These are phyloP conservation scores for Machimus rusticus DNA, from an alignment of 2,888 invertebrate genomes.

Conservation along the genomic window DNA sequence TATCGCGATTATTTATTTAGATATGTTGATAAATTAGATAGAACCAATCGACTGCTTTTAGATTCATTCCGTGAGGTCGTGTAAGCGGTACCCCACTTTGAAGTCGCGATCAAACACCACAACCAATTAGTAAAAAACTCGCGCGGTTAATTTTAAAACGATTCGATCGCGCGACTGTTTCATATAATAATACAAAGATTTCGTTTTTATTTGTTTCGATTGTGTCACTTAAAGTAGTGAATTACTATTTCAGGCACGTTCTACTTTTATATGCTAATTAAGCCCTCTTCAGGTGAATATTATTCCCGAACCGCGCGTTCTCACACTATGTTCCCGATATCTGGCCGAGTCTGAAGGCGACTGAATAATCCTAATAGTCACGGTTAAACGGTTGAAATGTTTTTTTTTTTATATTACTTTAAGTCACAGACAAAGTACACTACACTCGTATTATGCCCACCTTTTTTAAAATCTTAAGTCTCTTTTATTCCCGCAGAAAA, in stretches of 20 bases:
- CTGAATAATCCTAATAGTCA: not conserved
- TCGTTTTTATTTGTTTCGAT: too few relatives aligned
- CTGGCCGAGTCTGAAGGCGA: not conserved
- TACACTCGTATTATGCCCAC: not conserved
- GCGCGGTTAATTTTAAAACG: constrained; percentile 7
- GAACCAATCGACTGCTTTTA: not conserved
- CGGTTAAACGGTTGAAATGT: not conserved
- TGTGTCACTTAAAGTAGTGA: not conserved
- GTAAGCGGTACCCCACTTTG: not conserved
- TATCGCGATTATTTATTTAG: not conserved
- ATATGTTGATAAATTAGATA: not conserved
- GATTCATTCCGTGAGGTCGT: not conserved
- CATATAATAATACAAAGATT: too few relatives aligned
- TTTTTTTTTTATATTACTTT: not conserved
- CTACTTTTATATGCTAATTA: constrained; percentile 34
- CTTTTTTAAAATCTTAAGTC: not conserved
- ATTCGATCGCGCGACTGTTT: not conserved
- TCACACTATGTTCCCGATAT: not conserved
- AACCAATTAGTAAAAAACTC: constrained; percentile 7
- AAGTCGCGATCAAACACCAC: not conserved
- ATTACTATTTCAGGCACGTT: constrained; percentile 27
- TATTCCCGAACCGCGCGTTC: not conserved
- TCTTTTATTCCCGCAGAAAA: not conserved
- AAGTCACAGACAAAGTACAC: not conserved
- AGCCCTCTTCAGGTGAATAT: not conserved